Base-by-base conservation (phyloP, 1,140 invertebrate species). In the Ceratina calcarata region DNA sequence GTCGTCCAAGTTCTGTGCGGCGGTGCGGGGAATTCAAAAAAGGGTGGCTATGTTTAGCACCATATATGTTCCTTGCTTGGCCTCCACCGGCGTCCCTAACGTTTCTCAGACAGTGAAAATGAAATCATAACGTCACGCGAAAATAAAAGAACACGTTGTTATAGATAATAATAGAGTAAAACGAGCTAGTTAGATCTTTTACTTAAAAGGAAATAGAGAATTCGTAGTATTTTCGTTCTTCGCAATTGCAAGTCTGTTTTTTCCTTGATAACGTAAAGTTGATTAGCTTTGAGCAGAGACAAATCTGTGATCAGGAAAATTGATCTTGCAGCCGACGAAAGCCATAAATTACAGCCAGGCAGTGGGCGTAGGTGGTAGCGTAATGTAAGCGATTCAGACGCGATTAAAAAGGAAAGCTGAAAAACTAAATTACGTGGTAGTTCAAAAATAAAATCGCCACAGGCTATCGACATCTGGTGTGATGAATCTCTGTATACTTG, bases 371-470 rank as follows among this genome's bases (percentile, higher is more conserved):
- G 76, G 68, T 18, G 55, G 15, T 20, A 12, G 0, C 1, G 27
- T 32, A 45, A 45, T 15, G 51, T 49, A 37, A 60, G 16, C 61
- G 32, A 66, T 49, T 27, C 27, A 66, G 37, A 51, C 18, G 22
- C 27, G 27, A 22, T 16, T 37, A 20, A 16, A 24, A 57, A 85
- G 81, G 79, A 82, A 81, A 85, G 74, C 60, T 45, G 37, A 45
- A 45, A 22, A 18, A 57, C 49, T 70, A 81, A 85, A 85, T 79
- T 67, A 72, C n/a, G n/a, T 64, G 67, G 58, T 69, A 76, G 80
- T 62, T 82, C 82, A 82, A 86, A 85, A 86, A 85, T 86, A 86
- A 85, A 78, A 84, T 57, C 64, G 22, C 24, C 37, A 64, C 80
- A 86, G 81, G 84, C 71, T 84, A 71, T 69, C 83, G 85, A 86